Evolutionary conservation across 1,140 invertebrate genomes (phyloP).

Genomic region (Diorhabda sublineata): DNA sequence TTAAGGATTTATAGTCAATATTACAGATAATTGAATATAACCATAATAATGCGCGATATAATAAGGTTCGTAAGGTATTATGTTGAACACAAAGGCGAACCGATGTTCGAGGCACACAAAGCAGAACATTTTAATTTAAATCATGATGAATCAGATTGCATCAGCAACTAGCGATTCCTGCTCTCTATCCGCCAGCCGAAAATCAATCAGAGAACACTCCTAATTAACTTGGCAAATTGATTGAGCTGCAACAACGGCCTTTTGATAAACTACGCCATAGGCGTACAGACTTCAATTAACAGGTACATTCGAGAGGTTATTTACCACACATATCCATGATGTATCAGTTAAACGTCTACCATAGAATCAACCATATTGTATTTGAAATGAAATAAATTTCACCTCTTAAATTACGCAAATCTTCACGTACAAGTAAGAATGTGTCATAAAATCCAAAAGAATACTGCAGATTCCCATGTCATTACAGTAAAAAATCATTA

Average conservation of each 20-base stretch:
- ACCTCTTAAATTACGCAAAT: no score
- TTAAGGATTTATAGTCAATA: background rate
- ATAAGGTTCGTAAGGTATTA: conserved; percentile 2
- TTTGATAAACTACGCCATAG: background rate
- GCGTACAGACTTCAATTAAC: background rate
- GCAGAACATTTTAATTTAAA: conserved; percentile 3
- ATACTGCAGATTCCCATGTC: no score
- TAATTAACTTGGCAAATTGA: conserved; percentile 1
- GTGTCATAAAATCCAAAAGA: no score
- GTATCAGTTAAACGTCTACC: no score
- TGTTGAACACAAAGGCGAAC: conserved; percentile 1
- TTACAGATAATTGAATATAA: conserved; percentile 1
- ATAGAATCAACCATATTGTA: no score
- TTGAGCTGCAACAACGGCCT: conserved; percentile 1
- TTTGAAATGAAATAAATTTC: no score
- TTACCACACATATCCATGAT: no score
- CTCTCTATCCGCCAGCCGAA: background rate
- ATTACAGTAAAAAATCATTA: no score
- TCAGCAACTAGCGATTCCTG: background rate
- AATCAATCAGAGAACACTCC: conserved; percentile 1
- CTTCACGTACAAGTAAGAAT: no score
- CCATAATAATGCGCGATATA: background rate
- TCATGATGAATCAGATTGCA: background rate
- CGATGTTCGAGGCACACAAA: conserved; percentile 1
- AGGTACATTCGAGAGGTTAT: no score